Base-by-base conservation (phyloP, 2,888 invertebrate species). In the Macrosiphum euphorbiae region DNA sequence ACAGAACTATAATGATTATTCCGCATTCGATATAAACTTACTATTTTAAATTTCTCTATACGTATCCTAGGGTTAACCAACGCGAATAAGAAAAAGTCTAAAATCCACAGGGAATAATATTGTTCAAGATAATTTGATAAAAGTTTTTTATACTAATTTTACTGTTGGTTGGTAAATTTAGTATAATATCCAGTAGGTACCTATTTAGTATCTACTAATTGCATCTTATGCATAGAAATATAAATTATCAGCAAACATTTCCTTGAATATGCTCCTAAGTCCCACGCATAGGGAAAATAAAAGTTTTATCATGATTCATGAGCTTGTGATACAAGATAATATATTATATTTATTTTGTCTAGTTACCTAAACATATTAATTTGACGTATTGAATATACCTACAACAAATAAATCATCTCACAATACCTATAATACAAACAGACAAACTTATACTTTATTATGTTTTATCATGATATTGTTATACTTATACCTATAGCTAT, bases 271-370 rank as follows among this genome's bases (percentile, higher is more conserved):
- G 35, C n/a, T 67, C 67, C 4, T n/a, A 7, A 67, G n/a, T n/a
- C 5, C 0, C 2, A 1, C 2, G 2, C 1, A 28, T 11, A 67
- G 16, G 2, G 5, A 0, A 67, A 67, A 35, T 5, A 67, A n/a
- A 67, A 67, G 35, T 67, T 5, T 67, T n/a, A 61, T 61, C n/a
- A n/a, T 67, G n/a, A n/a, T 67, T 67, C 16, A 67, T 16, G n/a
- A 67, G 4, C 4, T n/a, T 67, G 67, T n/a, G 67, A 67, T n/a
- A 16, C n/a, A n/a, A 67, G 11, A 16, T 67, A n/a, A n/a, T n/a
- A n/a, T n/a, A n/a, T n/a, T n/a, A 61, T 61, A 61, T 3, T 61
- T 61, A 28, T 61, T 61, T 61, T 61, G 11, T 13, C 0, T 61
- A 10, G 10, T 8, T 58, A 26, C 58, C 28, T 28, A 61, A 61